These are phyloP conservation scores for Argyrosomus regius DNA, from an alignment of 2,797 vertebrate genomes.

Conservation along the genomic window DNA sequence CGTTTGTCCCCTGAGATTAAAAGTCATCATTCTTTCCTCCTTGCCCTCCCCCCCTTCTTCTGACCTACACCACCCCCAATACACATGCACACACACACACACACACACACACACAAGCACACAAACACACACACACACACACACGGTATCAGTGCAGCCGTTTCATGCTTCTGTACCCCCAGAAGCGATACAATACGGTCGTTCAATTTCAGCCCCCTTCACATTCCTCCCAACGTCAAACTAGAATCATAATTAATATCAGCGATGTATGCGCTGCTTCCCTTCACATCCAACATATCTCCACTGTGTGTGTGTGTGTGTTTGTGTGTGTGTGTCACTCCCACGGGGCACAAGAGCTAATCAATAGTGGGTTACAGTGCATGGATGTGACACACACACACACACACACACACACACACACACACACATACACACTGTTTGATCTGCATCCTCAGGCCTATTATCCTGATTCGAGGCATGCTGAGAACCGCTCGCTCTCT, in stretches of 20 bases:
- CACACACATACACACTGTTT: conserved; percentile 37
- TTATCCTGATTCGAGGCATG: conserved; percentile 27
- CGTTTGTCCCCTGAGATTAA: conserved; percentile 60
- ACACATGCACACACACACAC: conserved; percentile 16
- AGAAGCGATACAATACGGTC: conserved; percentile 19
- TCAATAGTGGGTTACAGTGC: conserved; percentile 48
- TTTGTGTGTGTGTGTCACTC: conserved; percentile 34
- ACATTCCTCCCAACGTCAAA: conserved; percentile 4
- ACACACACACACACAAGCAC: conserved; percentile 24
- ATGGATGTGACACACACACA: conserved; percentile 32
- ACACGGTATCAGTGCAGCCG: background rate
- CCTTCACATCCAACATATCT: conserved; percentile 23
- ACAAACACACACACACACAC: conserved; percentile 28
- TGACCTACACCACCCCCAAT: conserved; percentile 34
- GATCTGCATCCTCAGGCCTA: conserved; percentile 42
- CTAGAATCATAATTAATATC: conserved; percentile 64
- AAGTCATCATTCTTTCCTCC: conserved; percentile 59
- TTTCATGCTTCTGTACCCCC: conserved; percentile 30
- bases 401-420: conserved; percentile 34
- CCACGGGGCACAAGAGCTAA: conserved; percentile 38
- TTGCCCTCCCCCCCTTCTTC: conserved; percentile 19
- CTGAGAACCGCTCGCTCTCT: conserved; percentile 18
- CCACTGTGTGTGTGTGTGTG: conserved; percentile 8
- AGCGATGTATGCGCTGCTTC: conserved; percentile 54
- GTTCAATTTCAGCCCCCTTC: conserved; percentile 28